phyloP scores from a whole-genome alignment of 2,113 vertebrate species.

The Mustela nigripes region DNA sequence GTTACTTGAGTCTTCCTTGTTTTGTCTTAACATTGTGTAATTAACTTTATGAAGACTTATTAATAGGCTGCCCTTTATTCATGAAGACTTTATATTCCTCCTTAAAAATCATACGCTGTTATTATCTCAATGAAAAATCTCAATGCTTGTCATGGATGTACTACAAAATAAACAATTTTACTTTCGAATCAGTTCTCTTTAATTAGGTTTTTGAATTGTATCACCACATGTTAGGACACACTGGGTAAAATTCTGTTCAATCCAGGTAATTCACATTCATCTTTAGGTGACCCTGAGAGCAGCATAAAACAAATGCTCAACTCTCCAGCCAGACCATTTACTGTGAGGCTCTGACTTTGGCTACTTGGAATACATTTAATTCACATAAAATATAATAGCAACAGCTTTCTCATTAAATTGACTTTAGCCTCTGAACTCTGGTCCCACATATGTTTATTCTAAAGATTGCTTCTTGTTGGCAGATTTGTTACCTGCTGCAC shows the following conservation, averaged over 20 bases:
- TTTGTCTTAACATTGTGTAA: constrained; percentile 17
- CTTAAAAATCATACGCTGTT: constrained; percentile 53
- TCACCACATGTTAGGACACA: neutral
- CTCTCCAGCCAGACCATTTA: constrained; percentile 56
- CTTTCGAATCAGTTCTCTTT: constrained; percentile 49
- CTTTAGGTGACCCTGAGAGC: constrained; percentile 59
- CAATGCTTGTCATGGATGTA: constrained; percentile 16
- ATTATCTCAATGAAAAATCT: constrained; percentile 30
- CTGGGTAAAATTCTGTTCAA: constrained; percentile 58
- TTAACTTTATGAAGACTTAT: constrained; percentile 57
- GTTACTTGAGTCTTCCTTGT: constrained; percentile 28
- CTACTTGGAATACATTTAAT: constrained; percentile 72
- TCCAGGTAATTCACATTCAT: constrained; percentile 61
- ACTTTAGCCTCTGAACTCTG: constrained; percentile 74
- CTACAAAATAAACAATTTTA: constrained; percentile 61
- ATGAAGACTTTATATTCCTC: constrained; percentile 6
- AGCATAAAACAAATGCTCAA: constrained; percentile 57
- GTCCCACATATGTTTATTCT: constrained; percentile 68
- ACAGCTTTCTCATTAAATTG: constrained; percentile 76
- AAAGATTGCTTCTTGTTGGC: constrained; percentile 48
- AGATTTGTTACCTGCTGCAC: constrained; percentile 54
- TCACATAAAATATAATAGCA: constrained; percentile 46
- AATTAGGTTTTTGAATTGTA: constrained; percentile 65
- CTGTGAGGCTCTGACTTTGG: constrained; percentile 29
- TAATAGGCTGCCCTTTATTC: constrained; percentile 44